Percentiles rank a stretch among this genome's conserved stretches.
These are phyloP conservation scores for Nasonia giraulti DNA, from an alignment of 1,140 invertebrate species.

Conservation along the genomic window DNA sequence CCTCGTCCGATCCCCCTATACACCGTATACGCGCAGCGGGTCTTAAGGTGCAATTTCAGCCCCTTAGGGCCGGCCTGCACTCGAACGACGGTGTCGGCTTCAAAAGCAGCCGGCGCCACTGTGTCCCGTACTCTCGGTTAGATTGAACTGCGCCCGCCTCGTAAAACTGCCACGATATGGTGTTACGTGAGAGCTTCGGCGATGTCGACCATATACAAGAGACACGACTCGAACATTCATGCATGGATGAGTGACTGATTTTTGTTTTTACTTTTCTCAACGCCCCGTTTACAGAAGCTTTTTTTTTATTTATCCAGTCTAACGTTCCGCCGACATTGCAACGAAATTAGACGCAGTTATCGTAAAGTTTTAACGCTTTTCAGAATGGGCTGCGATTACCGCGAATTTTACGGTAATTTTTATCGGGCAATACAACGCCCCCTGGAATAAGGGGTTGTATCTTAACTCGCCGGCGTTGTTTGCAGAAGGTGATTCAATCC, in stretches of 20 bases:
- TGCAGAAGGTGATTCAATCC: background rate
- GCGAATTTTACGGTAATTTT: background rate
- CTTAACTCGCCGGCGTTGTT: background rate
- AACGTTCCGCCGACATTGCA: background rate
- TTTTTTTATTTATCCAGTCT: too few species aligned
- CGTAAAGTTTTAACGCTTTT: background rate
- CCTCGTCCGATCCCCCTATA: background rate
- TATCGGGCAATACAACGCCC: background rate
- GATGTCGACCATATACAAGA: too few species aligned
- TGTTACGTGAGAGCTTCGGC: too few species aligned
- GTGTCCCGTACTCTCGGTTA: too few species aligned
- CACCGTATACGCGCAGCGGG: background rate
- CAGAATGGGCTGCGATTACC: background rate
- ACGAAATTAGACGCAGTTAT: background rate
- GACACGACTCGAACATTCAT: too few species aligned
- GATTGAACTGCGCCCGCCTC: background rate
- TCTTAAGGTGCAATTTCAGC: constrained; percentile 18
- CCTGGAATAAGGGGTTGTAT: too few species aligned
- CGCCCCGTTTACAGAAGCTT: too few species aligned
- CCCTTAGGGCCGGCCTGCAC: background rate
- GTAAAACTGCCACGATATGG: background rate
- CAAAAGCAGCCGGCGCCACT: background rate
- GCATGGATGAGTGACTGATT: too few species aligned
- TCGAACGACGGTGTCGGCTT: background rate
- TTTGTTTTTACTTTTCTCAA: too few species aligned